phyloP scores from a whole-genome alignment of 1,140 invertebrate species.

The Ooceraea biroi region DNA sequence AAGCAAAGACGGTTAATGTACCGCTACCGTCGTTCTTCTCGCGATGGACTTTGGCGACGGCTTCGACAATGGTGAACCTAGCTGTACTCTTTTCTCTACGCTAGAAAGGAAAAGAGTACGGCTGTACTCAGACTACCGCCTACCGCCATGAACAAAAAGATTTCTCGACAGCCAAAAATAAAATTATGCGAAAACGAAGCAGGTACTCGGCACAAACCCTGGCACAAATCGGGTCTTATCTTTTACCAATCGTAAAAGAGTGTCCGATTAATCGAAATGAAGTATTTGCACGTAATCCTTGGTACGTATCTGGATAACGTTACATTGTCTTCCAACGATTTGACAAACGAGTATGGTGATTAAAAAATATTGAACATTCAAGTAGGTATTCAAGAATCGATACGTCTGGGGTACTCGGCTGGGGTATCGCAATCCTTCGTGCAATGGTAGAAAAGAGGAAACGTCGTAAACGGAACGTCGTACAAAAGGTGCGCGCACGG shows the following conservation, averaged over 20 bases:
- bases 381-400: too few species aligned
- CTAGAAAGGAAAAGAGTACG: not conserved
- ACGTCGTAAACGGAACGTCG: not conserved
- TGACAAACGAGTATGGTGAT: too few species aligned
- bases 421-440: not conserved
- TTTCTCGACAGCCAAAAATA: not conserved
- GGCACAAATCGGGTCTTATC: too few species aligned
- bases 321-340: too few species aligned
- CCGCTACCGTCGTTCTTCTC: slow-evolving; percentile 68
- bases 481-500: not conserved
- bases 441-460: not conserved
- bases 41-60: slow-evolving; percentile 24
- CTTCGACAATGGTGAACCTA: not conserved
- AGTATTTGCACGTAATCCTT: too few species aligned
- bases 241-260: too few species aligned
- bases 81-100: not conserved
- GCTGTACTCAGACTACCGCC: not conserved
- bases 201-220: too few species aligned
- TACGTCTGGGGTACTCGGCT: too few species aligned
- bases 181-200: too few species aligned
- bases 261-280: too few species aligned
- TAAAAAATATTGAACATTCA: too few species aligned
- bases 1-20: slow-evolving; percentile 76
- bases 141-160: not conserved
- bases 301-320: too few species aligned